A percentile compares a stretch with the other conserved stretches of the same genome.
phyloP scores from a whole-genome alignment of 2,888 invertebrate genomes.

The Sarcophaga caerulescens region DNA sequence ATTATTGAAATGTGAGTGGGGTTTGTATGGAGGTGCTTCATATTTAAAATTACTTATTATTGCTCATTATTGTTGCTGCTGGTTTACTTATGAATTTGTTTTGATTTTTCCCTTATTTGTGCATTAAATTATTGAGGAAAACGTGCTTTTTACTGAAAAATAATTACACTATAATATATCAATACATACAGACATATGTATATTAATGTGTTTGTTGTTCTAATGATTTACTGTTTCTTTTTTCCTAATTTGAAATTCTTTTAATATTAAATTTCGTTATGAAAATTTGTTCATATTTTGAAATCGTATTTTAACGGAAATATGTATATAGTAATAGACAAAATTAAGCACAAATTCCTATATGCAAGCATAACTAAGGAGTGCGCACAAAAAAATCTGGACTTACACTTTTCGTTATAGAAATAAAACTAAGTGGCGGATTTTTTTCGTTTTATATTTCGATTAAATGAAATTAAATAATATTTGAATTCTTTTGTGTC shows the following conservation, averaged over 20 bases:
- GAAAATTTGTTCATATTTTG: slow-evolving; percentile 5
- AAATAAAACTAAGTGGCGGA: too few relatives aligned
- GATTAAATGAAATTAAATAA: too few relatives aligned
- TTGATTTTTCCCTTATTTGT: slow-evolving; percentile 11
- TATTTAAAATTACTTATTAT: not conserved
- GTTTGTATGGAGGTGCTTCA: not conserved
- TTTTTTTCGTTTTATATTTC: too few relatives aligned
- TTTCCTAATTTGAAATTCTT: slow-evolving; percentile 18
- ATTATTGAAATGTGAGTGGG: not conserved
- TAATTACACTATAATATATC: not conserved
- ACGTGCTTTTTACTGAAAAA: slow-evolving; percentile 60
- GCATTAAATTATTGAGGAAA: slow-evolving; percentile 31
- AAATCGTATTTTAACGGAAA: not conserved
- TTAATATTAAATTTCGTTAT: slow-evolving; percentile 46
- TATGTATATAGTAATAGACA: too few relatives aligned
- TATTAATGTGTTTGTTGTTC: too few relatives aligned
- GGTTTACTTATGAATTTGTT: not conserved
- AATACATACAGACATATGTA: not conserved
- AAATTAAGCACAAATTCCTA: too few relatives aligned
- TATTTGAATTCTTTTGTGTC: too few relatives aligned
- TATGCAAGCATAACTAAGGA: too few relatives aligned
- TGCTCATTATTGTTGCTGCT: slow-evolving; percentile 4
- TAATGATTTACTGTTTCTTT: slow-evolving; percentile 11
- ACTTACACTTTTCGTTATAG: too few relatives aligned
- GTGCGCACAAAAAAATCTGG: too few relatives aligned